Base-by-base conservation (phyloP, 2,888 invertebrate species). In the Linnaemya vulpina region DNA sequence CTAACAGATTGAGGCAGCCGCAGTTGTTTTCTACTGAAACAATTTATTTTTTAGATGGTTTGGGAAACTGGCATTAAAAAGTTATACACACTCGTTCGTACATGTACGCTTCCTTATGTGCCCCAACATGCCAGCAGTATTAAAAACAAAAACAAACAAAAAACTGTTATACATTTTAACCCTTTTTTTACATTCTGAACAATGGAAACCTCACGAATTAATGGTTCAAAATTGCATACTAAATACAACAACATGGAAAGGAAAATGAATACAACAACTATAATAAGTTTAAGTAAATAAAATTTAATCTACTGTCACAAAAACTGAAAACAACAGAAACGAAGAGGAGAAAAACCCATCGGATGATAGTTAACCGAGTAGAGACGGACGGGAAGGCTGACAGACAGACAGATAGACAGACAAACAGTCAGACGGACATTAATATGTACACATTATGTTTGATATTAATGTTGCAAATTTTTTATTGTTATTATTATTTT, bases 201-300 rank as follows among this genome's bases (percentile, higher is more conserved):
- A 78, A 82, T 78, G 74, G 35, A 82, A 78, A 82, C 74, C 78
- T 78, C 85, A 85, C 82, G 85, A 85, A 85, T 75, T 85, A 75
- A 78, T 85, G 75, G 70, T 78, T 78, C 49, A 55, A 80, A 84
- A 77, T 74, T 74, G 53, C 62, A 71, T 25, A 75, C 78, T 38
- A 55, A 63, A 75, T 79, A 65, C 75, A 73, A 60, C 49, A 63
- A 78, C 62, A 60, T 51, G 22, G 22, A 53, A 78, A 63, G 43
- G 53, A 53, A 63, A 78, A 62, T n/a, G 22, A 22, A 30, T 25
- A 25, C 40, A 55, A 25, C 20, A 53, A 49, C 17, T 35, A 15
- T 17, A 70, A 58, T 17, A 67, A 65, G 43, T 43, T 55, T 43
- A n/a, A 65, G 20, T 38, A 83, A 63, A 76, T 38, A 73, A 67